phyloP scores from a whole-genome alignment of 2,888 invertebrate genomes.

The Molanna angustata region DNA sequence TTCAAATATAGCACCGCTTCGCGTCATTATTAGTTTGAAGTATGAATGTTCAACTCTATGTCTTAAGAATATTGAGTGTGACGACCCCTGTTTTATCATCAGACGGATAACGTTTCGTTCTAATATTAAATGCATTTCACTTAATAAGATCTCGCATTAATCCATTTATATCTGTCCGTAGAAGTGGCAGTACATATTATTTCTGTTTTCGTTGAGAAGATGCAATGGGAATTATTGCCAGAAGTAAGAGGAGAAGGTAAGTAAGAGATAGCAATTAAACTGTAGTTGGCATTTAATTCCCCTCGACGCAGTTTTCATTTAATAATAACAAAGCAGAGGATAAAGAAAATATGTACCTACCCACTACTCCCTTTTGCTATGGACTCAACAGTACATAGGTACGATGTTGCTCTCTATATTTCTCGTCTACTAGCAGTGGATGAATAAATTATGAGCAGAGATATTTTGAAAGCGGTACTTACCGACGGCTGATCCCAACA shows the following conservation, averaged over 20 bases:
- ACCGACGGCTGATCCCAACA: too few species aligned
- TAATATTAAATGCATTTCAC: neutral
- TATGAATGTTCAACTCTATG: too few species aligned
- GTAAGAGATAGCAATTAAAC: conserved; percentile 27
- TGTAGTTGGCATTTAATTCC: conserved; percentile 26
- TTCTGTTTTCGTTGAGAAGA: neutral
- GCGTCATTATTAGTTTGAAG: too few species aligned
- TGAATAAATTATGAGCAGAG: too few species aligned
- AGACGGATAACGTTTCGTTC: neutral
- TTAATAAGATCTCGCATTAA: neutral
- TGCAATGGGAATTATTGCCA: neutral
- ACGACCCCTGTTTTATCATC: too few species aligned
- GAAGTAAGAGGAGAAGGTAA: neutral
- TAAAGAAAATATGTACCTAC: neutral
- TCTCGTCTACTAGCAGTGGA: too few species aligned
- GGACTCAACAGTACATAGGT: too few species aligned
- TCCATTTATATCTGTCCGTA: neutral
- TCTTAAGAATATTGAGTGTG: too few species aligned
- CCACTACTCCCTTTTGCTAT: neutral
- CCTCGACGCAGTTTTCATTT: conserved; percentile 17
- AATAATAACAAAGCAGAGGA: neutral
- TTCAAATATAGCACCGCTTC: too few species aligned
- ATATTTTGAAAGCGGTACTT: too few species aligned
- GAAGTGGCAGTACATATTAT: neutral
- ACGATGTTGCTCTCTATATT: too few species aligned